Percentiles rank a stretch among this genome's conserved stretches.
Conservation (phyloP, 2,797 vertebrate species). For the Lophotriccus pileatus region DNA sequence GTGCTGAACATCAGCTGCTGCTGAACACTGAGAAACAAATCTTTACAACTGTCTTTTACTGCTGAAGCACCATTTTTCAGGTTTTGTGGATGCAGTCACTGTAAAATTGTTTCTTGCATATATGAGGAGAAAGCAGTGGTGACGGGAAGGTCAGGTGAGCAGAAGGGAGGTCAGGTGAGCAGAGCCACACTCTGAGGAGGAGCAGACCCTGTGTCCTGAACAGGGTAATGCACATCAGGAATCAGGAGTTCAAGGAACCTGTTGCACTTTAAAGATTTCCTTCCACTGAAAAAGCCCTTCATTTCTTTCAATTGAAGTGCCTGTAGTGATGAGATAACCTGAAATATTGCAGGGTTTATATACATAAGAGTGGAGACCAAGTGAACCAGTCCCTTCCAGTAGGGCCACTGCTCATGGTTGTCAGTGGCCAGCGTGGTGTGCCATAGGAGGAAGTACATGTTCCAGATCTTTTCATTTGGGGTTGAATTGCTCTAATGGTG, state of each 20-base stretch:
- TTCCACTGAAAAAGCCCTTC: not conserved
- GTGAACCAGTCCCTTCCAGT: not conserved
- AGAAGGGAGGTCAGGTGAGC: not conserved
- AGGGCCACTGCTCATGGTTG: accelerated
- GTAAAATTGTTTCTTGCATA: not conserved
- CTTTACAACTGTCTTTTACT: not conserved
- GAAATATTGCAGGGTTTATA: not conserved
- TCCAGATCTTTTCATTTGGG: not conserved
- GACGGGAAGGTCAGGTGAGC: no score
- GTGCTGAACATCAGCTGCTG: not conserved
- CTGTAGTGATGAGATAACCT: not conserved
- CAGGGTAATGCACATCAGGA: not conserved
- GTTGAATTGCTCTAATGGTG: not conserved
- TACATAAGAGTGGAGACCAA: accelerated
- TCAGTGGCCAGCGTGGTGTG: accelerated
- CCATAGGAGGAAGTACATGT: accelerated
- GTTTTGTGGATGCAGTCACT: not conserved
- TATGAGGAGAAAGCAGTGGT: not conserved
- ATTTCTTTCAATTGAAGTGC: not conserved
- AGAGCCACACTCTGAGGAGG: not conserved
- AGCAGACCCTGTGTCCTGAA: not conserved
- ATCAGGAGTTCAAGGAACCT: not conserved
- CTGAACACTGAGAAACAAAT: not conserved
- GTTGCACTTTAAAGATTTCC: not conserved
- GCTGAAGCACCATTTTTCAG: not conserved